Evolutionary conservation across 2,797 vertebrate genomes (phyloP), one percentile per base, ranked within the genome.

Genomic region (Danio aesculapii): DNA sequence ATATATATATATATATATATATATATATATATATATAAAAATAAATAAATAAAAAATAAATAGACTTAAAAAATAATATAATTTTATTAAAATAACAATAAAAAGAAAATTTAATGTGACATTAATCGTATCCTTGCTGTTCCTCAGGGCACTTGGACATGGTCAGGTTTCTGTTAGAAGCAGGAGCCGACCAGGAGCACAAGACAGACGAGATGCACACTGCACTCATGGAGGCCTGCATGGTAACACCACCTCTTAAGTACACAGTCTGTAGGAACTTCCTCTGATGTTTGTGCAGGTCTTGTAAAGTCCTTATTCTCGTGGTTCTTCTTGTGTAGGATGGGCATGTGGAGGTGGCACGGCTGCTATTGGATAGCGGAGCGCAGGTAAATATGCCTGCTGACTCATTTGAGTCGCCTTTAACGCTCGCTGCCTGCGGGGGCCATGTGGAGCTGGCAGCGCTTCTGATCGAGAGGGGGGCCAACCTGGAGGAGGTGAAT

Each of bases 161-260:
- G 98, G 98, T 99, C 94, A 95, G 98, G 53, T 99, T 99, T 94
- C 94, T 99, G 70, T 96, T 99, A 91, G 97, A 99, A 92, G 98
- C 98, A 88, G 98, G 98, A 90, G 98, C 98, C 81, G 98, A 99
- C 91, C 98, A 99, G 92, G 98, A 99, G 87, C 98, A 99, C 88
- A 99, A 99, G 94, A 99, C 98, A 3, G 98, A 99, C 86, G 98
- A 99, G 91, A 99, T 99, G 98, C 98, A 99, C 92, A 99, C 98
- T 0, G 98, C 98, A 0, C 94, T 99, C 83, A 99, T 99, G 98
- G 98, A 99, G 87, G 98, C 98, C 82, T 99, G 98, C 95, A 99
- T 99, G 98, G 97, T 98, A 95, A 96, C 90, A 62, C 8, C 30
- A 9, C 14, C 17, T 62, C 17, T 62, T 62, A 12, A 44, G 17